phyloP scores from a whole-genome alignment of 2,888 invertebrate genomes.

The Drosophila buzzatii region DNA sequence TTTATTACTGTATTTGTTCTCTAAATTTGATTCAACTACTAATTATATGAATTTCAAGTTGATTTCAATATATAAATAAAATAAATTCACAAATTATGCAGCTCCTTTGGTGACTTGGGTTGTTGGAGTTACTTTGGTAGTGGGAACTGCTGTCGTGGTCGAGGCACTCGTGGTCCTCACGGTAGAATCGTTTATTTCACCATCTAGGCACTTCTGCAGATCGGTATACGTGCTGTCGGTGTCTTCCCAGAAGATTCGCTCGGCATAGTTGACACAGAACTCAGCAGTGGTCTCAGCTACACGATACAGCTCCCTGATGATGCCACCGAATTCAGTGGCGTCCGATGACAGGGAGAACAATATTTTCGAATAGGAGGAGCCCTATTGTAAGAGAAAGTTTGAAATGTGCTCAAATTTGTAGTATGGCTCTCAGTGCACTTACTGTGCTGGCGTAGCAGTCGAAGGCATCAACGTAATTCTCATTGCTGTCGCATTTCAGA shows the following conservation, averaged over 20 bases:
- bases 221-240: conserved; percentile 6
- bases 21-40: neutral
- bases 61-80: neutral
- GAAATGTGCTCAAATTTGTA: neutral
- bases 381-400: conserved; percentile 9
- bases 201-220: conserved; percentile 26
- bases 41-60: neutral
- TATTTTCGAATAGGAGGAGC: conserved; percentile 7
- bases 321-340: neutral
- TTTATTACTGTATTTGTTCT: neutral
- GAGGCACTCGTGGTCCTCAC: neutral
- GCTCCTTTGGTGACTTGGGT: neutral
- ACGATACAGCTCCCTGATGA: conserved; percentile 4
- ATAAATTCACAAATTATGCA: neutral
- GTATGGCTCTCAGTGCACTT: conserved; percentile 3
- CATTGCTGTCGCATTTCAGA: conserved; percentile 10
- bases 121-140: neutral
- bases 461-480: conserved; percentile 17
- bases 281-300: conserved; percentile 2
- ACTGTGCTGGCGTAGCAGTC: conserved; percentile 35
- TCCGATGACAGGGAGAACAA: conserved; percentile 15
- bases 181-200: neutral
- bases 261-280: conserved; percentile 18
- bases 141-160: accelerated
- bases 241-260: conserved; percentile 16